Percentiles rank a stretch among this genome's conserved stretches.
Evolutionary conservation across 2,113 vertebrate species (phyloP).

Genomic region (Ophthalmotilapia sp.): DNA sequence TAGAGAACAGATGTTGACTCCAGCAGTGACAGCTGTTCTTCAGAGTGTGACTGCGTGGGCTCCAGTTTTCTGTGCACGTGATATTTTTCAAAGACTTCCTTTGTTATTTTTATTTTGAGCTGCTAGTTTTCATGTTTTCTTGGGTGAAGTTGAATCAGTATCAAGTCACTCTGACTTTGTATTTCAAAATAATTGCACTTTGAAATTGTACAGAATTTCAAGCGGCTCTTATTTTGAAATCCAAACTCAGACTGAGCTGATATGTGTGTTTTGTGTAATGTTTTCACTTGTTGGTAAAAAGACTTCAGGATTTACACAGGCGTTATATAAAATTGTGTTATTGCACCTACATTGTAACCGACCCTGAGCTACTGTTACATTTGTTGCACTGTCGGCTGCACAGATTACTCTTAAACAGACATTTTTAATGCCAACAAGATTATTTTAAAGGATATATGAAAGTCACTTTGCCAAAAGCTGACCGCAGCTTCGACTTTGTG

Average conservation of each 20-base stretch:
- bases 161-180: background rate
- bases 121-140: background rate
- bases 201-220: background rate
- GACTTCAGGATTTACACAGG: background rate
- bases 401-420: background rate
- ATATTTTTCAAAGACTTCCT: background rate
- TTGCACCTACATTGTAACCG: background rate
- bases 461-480: background rate
- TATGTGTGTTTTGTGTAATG: background rate
- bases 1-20: background rate
- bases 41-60: background rate
- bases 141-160: background rate
- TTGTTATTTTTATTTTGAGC: background rate
- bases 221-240: background rate
- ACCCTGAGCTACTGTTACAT: background rate
- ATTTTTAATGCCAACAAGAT: too few species aligned
- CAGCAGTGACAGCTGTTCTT: background rate
- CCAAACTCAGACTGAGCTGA: background rate
- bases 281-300: background rate
- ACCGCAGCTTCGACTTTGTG: background rate
- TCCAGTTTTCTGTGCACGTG: background rate
- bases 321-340: fast-evolving
- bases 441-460: background rate
- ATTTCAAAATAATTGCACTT: background rate
- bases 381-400: background rate